A percentile compares a stretch with the other conserved stretches of the same genome.
Evolutionary conservation across 2,888 invertebrate genomes (phyloP).

Genomic region (Eueremaeus valkanovi): DNA sequence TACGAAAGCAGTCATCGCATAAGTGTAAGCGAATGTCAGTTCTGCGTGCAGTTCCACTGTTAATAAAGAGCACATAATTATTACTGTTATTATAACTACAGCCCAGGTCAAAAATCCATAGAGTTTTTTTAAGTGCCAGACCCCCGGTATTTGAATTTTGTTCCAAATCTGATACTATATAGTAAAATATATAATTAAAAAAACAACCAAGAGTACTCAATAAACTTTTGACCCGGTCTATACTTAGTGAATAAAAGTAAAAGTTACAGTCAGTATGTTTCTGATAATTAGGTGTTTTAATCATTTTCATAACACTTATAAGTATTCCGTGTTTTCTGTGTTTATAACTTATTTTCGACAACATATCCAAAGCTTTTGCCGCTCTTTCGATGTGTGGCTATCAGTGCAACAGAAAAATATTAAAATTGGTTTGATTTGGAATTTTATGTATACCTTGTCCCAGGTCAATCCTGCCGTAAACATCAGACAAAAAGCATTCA

Average conservation of each 20-base stretch:
- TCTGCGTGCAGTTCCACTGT: conserved; percentile 2
- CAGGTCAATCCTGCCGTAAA: conserved; percentile 13
- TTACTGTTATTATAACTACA: too few species aligned
- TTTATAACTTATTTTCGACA: neutral
- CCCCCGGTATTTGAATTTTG: too few species aligned
- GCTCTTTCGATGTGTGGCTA: conserved; percentile 34
- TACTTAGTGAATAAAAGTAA: neutral
- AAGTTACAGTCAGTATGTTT: conserved; percentile 31
- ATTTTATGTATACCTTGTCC: conserved; percentile 12
- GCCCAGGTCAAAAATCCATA: too few species aligned
- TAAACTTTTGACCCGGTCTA: too few species aligned
- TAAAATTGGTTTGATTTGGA: neutral
- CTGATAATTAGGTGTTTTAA: conserved; percentile 29
- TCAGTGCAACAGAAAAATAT: neutral
- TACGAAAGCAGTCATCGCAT: neutral
- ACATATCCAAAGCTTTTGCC: neutral
- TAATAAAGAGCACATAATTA: neutral
- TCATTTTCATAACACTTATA: conserved; percentile 23
- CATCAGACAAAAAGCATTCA: neutral
- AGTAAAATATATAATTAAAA: too few species aligned
- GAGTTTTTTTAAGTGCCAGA: too few species aligned
- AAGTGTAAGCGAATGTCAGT: neutral
- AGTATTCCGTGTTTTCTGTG: neutral
- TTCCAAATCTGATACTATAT: too few species aligned
- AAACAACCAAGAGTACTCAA: too few species aligned